phyloP scores from a whole-genome alignment of 1,140 invertebrate species.

The Papilio polytes region DNA sequence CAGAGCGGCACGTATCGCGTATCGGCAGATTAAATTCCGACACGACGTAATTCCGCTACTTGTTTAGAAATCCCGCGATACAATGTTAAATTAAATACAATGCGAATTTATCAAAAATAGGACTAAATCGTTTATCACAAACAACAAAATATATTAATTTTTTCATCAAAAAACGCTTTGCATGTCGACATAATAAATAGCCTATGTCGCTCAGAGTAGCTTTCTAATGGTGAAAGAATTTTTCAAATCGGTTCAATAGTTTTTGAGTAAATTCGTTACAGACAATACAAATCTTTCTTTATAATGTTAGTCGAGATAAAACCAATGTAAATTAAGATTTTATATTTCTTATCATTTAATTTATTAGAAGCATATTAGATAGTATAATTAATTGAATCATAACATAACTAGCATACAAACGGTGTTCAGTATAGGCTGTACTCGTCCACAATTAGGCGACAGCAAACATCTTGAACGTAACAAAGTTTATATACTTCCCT shows the following conservation, averaged over 20 bases:
- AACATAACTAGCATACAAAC: not conserved
- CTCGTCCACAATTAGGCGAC: not conserved
- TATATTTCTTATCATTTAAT: not conserved
- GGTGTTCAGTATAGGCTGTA: not conserved
- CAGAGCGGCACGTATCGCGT: not conserved
- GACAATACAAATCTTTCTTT: not conserved
- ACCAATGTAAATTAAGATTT: not conserved
- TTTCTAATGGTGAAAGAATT: not conserved
- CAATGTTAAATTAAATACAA: slow-evolving; percentile 5
- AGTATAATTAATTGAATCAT: not conserved
- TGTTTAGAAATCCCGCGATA: slow-evolving; percentile 4
- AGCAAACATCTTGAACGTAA: not conserved
- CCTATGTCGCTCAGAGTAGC: not conserved
- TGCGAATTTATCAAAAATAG: not conserved
- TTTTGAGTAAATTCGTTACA: not conserved
- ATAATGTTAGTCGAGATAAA: not conserved
- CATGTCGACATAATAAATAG: not conserved
- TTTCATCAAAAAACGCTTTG: not conserved
- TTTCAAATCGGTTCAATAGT: not conserved
- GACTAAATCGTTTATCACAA: not conserved
- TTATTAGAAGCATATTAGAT: not conserved
- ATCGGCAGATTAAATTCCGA: slow-evolving; percentile 20
- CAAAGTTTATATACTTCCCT: not conserved
- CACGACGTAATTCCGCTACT: slow-evolving; percentile 5
- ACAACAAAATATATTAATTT: not conserved